These are phyloP conservation scores for Lampropteryx suffumata DNA, from an alignment of 2,888 invertebrate species.

Conservation along the genomic window DNA sequence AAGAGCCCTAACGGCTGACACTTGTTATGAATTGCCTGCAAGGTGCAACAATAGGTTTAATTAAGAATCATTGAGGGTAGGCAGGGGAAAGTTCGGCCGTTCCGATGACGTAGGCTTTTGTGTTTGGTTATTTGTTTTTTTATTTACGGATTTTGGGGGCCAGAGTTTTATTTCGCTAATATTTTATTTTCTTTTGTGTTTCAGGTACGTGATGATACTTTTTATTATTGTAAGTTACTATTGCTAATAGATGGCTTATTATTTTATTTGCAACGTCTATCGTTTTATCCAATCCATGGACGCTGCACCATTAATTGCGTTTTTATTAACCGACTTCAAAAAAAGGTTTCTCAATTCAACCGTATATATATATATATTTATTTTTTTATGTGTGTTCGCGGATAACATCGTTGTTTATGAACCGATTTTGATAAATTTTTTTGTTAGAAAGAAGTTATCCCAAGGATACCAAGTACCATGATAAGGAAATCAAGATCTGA, in stretches of 20 bases:
- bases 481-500: no score
- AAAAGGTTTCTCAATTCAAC: no score
- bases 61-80: constrained; percentile 61
- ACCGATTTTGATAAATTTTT: no score
- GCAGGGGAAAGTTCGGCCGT: constrained; percentile 37
- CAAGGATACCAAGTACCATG: no score
- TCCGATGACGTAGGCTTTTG: constrained; percentile 36
- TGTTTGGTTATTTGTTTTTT: constrained; percentile 35
- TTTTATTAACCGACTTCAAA: no score
- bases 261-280: no score
- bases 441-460: no score
- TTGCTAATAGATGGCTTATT: constrained; percentile 1
- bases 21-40: constrained; percentile 67
- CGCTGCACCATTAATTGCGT: no score
- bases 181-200: constrained; percentile 29
- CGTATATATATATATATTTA: no score
- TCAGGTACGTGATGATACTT: constrained; percentile 27
- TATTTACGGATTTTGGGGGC: constrained; percentile 29
- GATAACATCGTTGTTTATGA: no score
- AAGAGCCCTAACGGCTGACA: constrained; percentile 49
- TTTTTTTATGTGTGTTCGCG: no score
- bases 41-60: constrained; percentile 71
- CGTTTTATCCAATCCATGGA: no score
- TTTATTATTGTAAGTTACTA: constrained; percentile 11
- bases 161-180: constrained; percentile 14